These are phyloP conservation scores for Arenaria interpres DNA, from an alignment of 2,113 vertebrate species.

Conservation along the genomic window DNA sequence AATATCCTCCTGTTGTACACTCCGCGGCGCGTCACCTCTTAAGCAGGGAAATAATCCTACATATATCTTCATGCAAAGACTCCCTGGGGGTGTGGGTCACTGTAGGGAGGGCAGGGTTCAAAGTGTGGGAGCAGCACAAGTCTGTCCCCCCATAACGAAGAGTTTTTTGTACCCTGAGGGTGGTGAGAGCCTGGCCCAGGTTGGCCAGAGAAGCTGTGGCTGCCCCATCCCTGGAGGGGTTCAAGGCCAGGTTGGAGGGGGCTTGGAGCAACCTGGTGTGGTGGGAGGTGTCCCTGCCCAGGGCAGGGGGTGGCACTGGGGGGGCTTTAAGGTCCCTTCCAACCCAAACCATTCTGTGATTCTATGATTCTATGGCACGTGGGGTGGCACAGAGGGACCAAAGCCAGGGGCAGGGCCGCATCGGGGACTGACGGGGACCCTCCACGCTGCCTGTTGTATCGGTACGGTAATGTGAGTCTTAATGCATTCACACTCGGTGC, in stretches of 20 bases:
- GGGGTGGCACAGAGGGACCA: neutral
- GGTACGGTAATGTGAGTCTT: neutral
- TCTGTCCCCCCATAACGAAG: neutral
- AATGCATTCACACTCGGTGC: accelerated
- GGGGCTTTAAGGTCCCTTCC: neutral
- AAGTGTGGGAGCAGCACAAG: neutral
- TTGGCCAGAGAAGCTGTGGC: neutral
- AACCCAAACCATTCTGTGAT: neutral
- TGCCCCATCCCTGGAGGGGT: neutral
- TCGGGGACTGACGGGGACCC: accelerated
- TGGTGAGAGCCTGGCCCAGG: neutral
- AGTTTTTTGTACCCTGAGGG: neutral
- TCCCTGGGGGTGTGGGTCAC: accelerated
- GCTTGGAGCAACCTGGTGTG: neutral
- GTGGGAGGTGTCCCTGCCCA: neutral
- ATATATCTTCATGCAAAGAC: neutral
- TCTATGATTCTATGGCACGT: accelerated
- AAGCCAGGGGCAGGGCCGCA: neutral
- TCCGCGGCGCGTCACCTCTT: neutral
- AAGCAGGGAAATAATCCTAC: neutral
- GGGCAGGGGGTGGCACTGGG: neutral
- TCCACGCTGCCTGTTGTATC: accelerated
- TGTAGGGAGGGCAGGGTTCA: neutral
- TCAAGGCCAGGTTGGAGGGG: neutral
- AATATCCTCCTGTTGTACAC: neutral